Base-by-base conservation (phyloP, 2,797 vertebrate genomes). In the Pelodytes ibericus region DNA sequence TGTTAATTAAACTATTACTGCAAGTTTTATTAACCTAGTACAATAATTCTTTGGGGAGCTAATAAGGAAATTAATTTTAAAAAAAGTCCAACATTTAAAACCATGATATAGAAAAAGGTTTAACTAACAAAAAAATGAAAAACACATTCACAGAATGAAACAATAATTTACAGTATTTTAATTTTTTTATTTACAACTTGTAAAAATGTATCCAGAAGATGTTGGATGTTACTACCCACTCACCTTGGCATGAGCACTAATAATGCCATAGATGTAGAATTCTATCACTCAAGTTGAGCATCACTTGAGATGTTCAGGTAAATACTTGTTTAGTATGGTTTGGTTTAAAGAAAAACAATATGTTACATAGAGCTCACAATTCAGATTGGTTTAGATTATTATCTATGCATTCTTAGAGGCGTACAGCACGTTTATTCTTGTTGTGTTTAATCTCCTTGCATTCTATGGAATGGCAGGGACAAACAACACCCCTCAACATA, bases 381-480 rank as follows among this genome's bases (percentile, higher is more conserved):
- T n/a, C n/a, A n/a, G n/a, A n/a, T n/a, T n/a, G 10, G 15, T 15
- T 6, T n/a, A 67, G 41, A 51, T 30, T 67, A 53, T 18, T 53
- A 56, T 30, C 16, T 51, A 11, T 11, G 29, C 29, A 31, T 51
- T 68, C 18, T 6, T 53, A 15, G 8, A 31, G 18, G 44, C 29
- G 2, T 13, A 31, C 7, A 31, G 29, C 47, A 68, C 31, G 64
- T 51, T 51, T 51, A 51, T 67, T 30, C 44, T 47, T 67, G 64
- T 30, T 31, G 25, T 29, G 2, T 18, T 25, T 8, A 47, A 27
- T 24, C 4, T 67, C 7, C 3, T 3, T 13, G 7, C 41, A 22
- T 11, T 16, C 3, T n/a, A 36, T 27, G 16, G 39, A 15, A 49
- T 49, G 49, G 2, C 27, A 31, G 2, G 36, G 66, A 29, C 4